Conservation (phyloP, 2,113 vertebrate genomes). For the Pardalotus punctatus region DNA sequence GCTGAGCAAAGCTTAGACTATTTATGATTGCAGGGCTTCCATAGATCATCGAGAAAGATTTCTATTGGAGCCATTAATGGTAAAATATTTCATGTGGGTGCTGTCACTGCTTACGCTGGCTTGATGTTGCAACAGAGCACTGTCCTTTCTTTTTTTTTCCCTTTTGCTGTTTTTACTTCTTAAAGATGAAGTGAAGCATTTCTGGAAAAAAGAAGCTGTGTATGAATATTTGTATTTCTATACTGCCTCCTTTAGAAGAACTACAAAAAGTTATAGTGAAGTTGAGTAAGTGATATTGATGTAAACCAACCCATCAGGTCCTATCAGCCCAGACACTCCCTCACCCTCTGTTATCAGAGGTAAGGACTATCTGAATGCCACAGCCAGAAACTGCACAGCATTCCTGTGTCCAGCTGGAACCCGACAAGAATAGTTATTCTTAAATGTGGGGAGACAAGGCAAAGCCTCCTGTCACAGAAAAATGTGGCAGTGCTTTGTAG, state of each 20-base stretch:
- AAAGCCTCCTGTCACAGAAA: constrained; percentile 9
- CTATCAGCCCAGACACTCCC: not conserved
- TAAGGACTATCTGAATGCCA: not conserved
- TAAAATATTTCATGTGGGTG: constrained; percentile 48
- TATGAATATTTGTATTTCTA: not conserved
- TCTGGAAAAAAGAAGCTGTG: not conserved
- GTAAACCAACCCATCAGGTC: not conserved
- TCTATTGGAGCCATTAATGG: constrained; percentile 41
- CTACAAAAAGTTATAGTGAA: not conserved
- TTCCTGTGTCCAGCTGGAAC: not conserved
- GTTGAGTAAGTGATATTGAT: not conserved
- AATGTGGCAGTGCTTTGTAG: not conserved
- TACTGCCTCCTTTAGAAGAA: not conserved
- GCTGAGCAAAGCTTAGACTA: not conserved
- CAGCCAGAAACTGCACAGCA: not conserved
- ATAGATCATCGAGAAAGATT: constrained; percentile 22
- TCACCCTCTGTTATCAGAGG: not conserved
- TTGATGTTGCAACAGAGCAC: not conserved
- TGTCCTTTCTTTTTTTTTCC: not conserved
- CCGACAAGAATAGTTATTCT: not conserved
- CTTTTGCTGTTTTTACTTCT: not conserved
- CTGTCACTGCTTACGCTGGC: not conserved
- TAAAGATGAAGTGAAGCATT: not conserved
- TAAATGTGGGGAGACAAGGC: not conserved
- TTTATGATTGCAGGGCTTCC: constrained; percentile 13